phyloP scores from a whole-genome alignment of 2,888 invertebrate species.

The Noctua pronuba region DNA sequence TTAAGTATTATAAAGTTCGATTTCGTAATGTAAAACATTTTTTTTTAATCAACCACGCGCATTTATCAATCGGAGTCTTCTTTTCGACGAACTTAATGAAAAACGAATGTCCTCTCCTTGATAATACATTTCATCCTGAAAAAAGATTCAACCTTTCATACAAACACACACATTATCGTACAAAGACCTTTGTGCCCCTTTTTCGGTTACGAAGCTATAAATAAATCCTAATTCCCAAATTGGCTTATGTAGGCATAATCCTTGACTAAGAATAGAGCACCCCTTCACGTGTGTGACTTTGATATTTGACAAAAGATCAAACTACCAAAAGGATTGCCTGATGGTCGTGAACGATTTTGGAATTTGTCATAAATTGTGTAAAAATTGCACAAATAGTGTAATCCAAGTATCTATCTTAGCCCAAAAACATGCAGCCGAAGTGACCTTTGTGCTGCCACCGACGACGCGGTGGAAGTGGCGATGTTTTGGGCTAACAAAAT shows the following conservation, averaged over 20 bases:
- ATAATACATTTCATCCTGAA: not conserved
- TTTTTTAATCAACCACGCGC: not conserved
- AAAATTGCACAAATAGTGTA: too few species aligned
- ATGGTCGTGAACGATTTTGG: not conserved
- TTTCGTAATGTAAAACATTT: not conserved
- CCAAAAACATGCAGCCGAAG: too few species aligned
- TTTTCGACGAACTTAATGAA: not conserved
- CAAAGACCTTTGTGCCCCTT: slow-evolving; percentile 5
- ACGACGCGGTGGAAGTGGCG: too few species aligned
- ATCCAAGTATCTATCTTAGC: too few species aligned
- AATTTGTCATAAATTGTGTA: too few species aligned
- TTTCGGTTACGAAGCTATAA: slow-evolving; percentile 8
- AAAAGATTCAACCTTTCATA: slow-evolving; percentile 5
- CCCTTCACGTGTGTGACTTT: not conserved
- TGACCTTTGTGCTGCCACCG: too few species aligned
- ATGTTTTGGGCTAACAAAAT: too few species aligned
- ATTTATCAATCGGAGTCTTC: not conserved
- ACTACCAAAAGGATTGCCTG: slow-evolving; percentile 1
- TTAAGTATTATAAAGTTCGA: too few species aligned
- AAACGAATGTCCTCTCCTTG: not conserved
- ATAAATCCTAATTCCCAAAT: slow-evolving; percentile 16
- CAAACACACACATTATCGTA: not conserved
- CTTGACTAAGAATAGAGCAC: not conserved
- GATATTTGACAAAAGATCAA: slow-evolving; percentile 15
- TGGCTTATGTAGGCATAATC: slow-evolving; percentile 7